Evolutionary conservation across 1,140 invertebrate species (phyloP), one percentile per base, ranked within the genome.

Genomic region (Tetraneura akinire): DNA sequence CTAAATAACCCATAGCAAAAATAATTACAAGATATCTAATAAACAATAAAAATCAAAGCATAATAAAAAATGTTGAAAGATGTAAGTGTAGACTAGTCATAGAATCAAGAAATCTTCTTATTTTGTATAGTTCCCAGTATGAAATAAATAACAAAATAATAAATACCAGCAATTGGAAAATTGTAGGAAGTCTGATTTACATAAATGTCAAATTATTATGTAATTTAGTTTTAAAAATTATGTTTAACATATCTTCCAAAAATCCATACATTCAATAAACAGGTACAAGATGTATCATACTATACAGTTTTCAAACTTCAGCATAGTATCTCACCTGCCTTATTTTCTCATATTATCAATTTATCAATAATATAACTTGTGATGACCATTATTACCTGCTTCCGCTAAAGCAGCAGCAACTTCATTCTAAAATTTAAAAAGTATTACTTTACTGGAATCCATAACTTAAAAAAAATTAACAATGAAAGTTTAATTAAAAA

Each of bases 361-460:
- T 37, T 37, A 37, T 42, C 51, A 32, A 32, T 51, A 51, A 71
- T 68, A 68, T 51, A 49, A 70, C 51, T 81, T 81, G 84, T 84
- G 88, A 88, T 47, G 93, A 26, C 26, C 68, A 51, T 51, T 71
- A 71, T 71, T 71, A 71, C 68, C 68, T 71, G 92, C 92, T 86
- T 98, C 93, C 1, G 96, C 96, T 80, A 99, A 85, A 0, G 96
- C 96, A n/a, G 97, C 96, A 6, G 96, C 96, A 1, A 98, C 96
- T 88, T 98, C 96, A 87, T 98, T 98, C 91, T 94, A 51, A 71
- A 47, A 70, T 37, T 37, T 4, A 37, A 4, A 37, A 37, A 37
- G 8, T 8, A 37, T 37, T 37, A 37, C 3, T 37, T 37, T 37
- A 37, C n/a, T n/a, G n/a, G n/a, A n/a, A n/a, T n/a, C n/a, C n/a